Percentiles rank a stretch among this genome's conserved stretches.
Conservation (phyloP, 2,113 vertebrate genomes). For the Neodontobutis hainanensis region DNA sequence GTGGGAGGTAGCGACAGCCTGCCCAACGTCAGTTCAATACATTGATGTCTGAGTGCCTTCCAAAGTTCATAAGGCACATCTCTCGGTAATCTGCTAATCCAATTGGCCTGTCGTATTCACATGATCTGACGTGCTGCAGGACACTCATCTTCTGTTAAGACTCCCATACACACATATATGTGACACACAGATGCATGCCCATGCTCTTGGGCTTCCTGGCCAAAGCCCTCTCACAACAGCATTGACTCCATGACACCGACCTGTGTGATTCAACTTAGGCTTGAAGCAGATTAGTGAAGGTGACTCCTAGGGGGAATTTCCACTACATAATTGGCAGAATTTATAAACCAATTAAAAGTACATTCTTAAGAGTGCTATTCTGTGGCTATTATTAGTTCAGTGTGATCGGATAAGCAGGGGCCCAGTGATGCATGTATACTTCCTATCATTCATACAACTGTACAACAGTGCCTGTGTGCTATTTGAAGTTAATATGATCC, state of each 20-base stretch:
- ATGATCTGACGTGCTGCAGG: slow-evolving; percentile 68
- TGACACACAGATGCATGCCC: slow-evolving; percentile 22
- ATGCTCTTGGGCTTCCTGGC: slow-evolving; percentile 33
- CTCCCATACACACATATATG: slow-evolving; percentile 24
- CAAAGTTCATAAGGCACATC: slow-evolving; percentile 74
- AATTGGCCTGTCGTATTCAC: slow-evolving; percentile 76
- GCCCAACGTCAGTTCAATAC: slow-evolving; percentile 58
- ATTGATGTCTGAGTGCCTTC: slow-evolving; percentile 65
- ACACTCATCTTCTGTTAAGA: slow-evolving; percentile 57
- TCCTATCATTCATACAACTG: slow-evolving; percentile 46
- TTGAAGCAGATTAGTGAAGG: slow-evolving; percentile 78
- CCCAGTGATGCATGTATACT: slow-evolving; percentile 35
- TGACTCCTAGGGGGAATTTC: slow-evolving; percentile 74
- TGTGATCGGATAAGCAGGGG: slow-evolving; percentile 69
- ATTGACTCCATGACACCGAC: slow-evolving; percentile 59
- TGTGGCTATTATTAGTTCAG: slow-evolving; percentile 70
- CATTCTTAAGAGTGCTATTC: slow-evolving; percentile 67
- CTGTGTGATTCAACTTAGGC: slow-evolving; percentile 67
- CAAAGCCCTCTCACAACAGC: slow-evolving; percentile 31
- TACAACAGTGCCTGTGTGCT: slow-evolving; percentile 37
- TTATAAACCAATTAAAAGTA: slow-evolving; percentile 79
- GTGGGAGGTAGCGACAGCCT: slow-evolving; percentile 48
- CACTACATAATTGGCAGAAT: slow-evolving; percentile 75
- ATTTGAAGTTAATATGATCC: slow-evolving; percentile 36
- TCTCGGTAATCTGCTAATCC: slow-evolving; percentile 80